A percentile compares a stretch with the other conserved stretches of the same genome.
phyloP scores from a whole-genome alignment of 2,113 vertebrate genomes.

The Hippocampus mohnikei region DNA sequence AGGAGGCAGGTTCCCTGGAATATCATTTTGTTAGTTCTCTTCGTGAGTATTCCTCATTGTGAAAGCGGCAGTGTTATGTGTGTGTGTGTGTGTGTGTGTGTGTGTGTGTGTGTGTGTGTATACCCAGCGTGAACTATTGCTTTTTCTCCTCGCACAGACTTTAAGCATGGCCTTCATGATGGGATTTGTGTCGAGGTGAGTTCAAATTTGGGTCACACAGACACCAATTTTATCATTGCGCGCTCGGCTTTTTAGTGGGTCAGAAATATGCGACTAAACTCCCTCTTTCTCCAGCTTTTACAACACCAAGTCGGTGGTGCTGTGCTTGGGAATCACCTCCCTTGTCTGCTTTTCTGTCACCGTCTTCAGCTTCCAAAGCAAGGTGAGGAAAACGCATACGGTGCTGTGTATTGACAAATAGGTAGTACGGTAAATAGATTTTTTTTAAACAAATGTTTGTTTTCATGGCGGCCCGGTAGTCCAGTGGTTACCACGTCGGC shows the following conservation, averaged over 20 bases:
- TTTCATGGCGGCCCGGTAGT: too few relatives aligned
- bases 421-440: not conserved
- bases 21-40: constrained; percentile 83
- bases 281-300: constrained; percentile 79
- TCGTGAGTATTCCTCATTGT: constrained; percentile 78
- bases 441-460: too few relatives aligned
- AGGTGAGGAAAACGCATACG: constrained; percentile 69
- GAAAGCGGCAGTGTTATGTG: not conserved
- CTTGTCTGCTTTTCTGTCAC: constrained; percentile 87
- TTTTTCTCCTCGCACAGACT: constrained; percentile 46
- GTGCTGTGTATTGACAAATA: not conserved
- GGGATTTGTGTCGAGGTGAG: constrained; percentile 76
- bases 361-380: constrained; percentile 93
- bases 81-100: not conserved
- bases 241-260: not conserved
- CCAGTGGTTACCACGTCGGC: too few relatives aligned
- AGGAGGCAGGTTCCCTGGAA: constrained; percentile 96
- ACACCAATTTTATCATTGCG: not conserved
- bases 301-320: constrained; percentile 85
- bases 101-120: not conserved
- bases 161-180: constrained; percentile 75
- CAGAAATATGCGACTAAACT: not conserved
- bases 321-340: constrained; percentile 88
- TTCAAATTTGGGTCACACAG: not conserved
- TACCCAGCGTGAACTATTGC: not conserved